Percentiles rank a stretch among this genome's conserved stretches.
phyloP scores from a whole-genome alignment of 2,113 vertebrate genomes.

The Rhinolophus ferrumequinum region DNA sequence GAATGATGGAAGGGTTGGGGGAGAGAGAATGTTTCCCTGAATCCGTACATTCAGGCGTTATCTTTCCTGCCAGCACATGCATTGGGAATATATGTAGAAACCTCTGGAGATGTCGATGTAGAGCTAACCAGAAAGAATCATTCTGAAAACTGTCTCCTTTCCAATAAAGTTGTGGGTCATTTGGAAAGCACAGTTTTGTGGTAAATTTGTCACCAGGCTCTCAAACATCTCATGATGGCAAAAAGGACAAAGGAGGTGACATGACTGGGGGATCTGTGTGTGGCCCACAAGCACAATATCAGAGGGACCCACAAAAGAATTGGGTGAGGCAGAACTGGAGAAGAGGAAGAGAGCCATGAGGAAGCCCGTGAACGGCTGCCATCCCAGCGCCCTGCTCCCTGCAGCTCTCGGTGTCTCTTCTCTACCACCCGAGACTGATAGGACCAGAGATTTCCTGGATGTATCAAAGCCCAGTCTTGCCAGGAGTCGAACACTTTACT shows the following conservation, averaged over 20 bases:
- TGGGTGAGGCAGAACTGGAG: neutral
- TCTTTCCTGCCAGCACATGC: accelerated
- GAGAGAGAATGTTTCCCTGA: neutral
- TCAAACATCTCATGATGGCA: neutral
- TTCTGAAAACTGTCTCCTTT: neutral
- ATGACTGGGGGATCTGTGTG: accelerated
- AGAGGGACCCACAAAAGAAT: neutral
- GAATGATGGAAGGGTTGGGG: neutral
- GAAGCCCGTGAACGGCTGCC: accelerated
- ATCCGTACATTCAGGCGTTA: neutral
- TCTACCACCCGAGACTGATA: neutral
- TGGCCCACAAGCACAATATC: neutral
- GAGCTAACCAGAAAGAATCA: neutral
- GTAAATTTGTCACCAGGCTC: neutral
- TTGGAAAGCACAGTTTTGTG: neutral
- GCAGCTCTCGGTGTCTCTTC: neutral
- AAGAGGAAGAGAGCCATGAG: neutral
- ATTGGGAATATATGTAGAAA: neutral
- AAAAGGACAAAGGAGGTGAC: neutral
- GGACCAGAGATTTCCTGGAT: neutral
- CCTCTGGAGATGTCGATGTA: neutral
- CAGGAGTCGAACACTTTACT: neutral
- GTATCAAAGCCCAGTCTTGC: neutral
- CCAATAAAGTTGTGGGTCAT: neutral
- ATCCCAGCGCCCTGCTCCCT: neutral